Base-by-base conservation (phyloP, 1,140 invertebrate genomes). In the Euwallacea similis region DNA sequence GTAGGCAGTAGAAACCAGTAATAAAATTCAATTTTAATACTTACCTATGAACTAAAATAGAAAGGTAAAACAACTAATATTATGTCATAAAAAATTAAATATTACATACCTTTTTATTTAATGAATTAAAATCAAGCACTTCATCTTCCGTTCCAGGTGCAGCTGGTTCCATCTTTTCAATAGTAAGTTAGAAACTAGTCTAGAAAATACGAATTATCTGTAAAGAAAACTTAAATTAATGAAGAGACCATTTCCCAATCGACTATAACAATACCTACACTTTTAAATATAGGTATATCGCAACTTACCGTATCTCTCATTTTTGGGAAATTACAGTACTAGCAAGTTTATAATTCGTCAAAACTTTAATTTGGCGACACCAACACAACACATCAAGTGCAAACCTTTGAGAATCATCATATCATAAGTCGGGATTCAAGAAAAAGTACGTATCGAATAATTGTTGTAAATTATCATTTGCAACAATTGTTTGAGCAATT, bases 81-180 rank as follows among this genome's bases (percentile, higher is more conserved):
- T 44, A 13, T n/a, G 47, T 71, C 55, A 67, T 55, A 54, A 54
- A 16, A 33, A 33, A 33, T 33, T 1, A 33, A 70, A 42, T 62
- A 53, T 59, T 67, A 70, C 75, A 73, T 80, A 80, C 79, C 79
- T 79, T 67, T 76, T 79, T 80, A 7, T 53, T 78, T 21, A 73
- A 70, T 11, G 69, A 60, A 65, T 71, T 69, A 46, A 74, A 75
- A 66, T 76, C 69, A 67, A 73, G 63, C 47, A 72, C 60, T 46
- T 80, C 79, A 66, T 79, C 78, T 76, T 80, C 79, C 16, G 79
- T 80, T 44, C 79, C 79, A 6, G 78, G 79, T 43, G 79, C 78
- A 15, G 73, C 72, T 41, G 79, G 79, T 69, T 80, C 79, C 78
- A 79, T 80, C 54, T 61, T 47, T 33, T 9, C 16, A 55, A 50